Evolutionary conservation across 1,140 invertebrate species (phyloP), one percentile per base, ranked within the genome.

Genomic region (Artemia franciscana): DNA sequence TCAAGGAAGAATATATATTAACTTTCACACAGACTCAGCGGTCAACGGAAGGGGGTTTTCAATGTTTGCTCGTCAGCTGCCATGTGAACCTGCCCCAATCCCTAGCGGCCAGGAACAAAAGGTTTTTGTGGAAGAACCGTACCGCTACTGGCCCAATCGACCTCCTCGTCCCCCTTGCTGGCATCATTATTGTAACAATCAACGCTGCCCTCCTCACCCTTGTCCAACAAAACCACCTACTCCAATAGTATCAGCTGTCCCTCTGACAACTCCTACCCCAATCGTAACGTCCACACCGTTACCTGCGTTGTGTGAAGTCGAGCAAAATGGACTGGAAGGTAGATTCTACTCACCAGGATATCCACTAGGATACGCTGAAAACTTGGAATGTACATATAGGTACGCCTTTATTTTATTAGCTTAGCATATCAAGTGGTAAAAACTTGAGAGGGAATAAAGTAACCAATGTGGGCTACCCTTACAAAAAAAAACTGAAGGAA

Each of bases 401-500:
- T 64, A 62, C 59, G 64, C 2, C 67, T 63, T 27, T 69, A 67
- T 27, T 62, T 60, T 0, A 9, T 69, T 1, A 64, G 68, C 18
- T 59, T 68, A n/a, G n/a, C n/a, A n/a, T n/a, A n/a, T n/a, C n/a
- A n/a, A n/a, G n/a, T n/a, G n/a, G n/a, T n/a, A n/a, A n/a, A n/a
- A n/a, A n/a, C n/a, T n/a, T n/a, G n/a, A n/a, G n/a, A n/a, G n/a
- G n/a, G n/a, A n/a, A n/a, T n/a, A n/a, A n/a, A n/a, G n/a, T n/a
- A n/a, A n/a, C n/a, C n/a, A n/a, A n/a, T n/a, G n/a, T n/a, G n/a
- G n/a, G n/a, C n/a, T n/a, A n/a, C n/a, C n/a, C n/a, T n/a, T n/a
- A n/a, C n/a, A n/a, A n/a, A n/a, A n/a, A n/a, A n/a, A n/a, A n/a
- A n/a, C n/a, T n/a, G n/a, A n/a, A n/a, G n/a, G n/a, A n/a, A n/a